Percentiles rank a stretch among this genome's conserved stretches.
Conservation (phyloP, 2,888 invertebrate species). For the Oscheius myriophilus region DNA sequence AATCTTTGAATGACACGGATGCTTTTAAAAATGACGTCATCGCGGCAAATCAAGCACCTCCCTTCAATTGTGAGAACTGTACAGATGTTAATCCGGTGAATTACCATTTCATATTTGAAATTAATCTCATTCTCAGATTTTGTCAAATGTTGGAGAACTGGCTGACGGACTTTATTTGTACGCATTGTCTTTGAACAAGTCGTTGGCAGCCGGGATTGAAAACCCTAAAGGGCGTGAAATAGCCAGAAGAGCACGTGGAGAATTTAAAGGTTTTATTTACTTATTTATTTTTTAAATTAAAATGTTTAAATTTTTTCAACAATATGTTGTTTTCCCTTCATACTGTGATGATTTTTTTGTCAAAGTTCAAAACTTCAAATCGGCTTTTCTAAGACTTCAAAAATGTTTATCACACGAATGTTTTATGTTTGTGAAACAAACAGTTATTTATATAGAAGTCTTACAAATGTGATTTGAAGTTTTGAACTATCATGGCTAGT, state of each 20-base stretch:
- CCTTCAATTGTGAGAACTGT: constrained; percentile 26
- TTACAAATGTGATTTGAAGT: too few relatives aligned
- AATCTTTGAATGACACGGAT: constrained; percentile 14
- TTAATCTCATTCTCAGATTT: constrained; percentile 4
- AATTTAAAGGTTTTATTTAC: constrained; percentile 15
- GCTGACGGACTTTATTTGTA: constrained; percentile 30
- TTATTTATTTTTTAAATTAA: neutral
- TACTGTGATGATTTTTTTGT: too few relatives aligned
- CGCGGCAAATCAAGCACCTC: constrained; percentile 7
- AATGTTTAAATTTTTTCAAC: too few relatives aligned
- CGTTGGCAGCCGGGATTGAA: constrained; percentile 12
- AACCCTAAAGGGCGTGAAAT: constrained; percentile 15
- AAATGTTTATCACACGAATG: too few relatives aligned
- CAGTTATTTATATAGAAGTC: too few relatives aligned
- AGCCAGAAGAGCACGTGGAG: constrained; percentile 15
- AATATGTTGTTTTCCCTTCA: too few relatives aligned
- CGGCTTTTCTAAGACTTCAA: too few relatives aligned
- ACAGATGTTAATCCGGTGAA: constrained; percentile 18
- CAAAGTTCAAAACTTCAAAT: too few relatives aligned
- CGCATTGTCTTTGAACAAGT: constrained; percentile 18
- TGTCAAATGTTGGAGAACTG: constrained; percentile 28
- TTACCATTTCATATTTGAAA: neutral
- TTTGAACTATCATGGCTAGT: too few relatives aligned
- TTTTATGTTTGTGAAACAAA: too few relatives aligned
- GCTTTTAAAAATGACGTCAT: constrained; percentile 8